phyloP scores from a whole-genome alignment of 2,888 invertebrate species.

The Penaeus monodon region DNA sequence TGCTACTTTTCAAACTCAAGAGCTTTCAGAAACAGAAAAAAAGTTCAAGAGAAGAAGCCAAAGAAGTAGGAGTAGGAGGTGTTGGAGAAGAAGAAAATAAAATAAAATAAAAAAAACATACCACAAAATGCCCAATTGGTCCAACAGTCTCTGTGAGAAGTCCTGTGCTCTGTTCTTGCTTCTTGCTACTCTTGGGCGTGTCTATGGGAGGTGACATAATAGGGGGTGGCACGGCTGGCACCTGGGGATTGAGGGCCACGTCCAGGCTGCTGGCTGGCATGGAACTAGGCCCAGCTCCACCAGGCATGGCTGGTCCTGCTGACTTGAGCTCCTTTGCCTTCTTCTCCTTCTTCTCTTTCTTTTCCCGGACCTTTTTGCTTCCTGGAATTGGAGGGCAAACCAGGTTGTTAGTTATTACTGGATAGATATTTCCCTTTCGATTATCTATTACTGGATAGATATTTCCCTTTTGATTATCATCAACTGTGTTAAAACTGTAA shows the following conservation, averaged over 20 bases:
- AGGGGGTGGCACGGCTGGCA: conserved; percentile 21
- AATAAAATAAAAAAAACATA: conserved; percentile 24
- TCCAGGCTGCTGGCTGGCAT: background rate
- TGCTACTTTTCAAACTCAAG: too few species aligned
- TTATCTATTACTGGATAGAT: too few species aligned
- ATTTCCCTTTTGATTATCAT: too few species aligned
- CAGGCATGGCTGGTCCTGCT: background rate
- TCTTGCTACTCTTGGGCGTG: conserved; percentile 48
- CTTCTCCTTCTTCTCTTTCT: conserved; percentile 58
- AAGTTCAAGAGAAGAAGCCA: too few species aligned
- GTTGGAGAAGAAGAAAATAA: too few species aligned
- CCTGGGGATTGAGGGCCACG: background rate
- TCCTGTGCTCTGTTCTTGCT: conserved; percentile 54
- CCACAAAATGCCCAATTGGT: conserved; percentile 65
- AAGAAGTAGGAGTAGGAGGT: too few species aligned
- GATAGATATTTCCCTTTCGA: too few species aligned
- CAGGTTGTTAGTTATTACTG: background rate
- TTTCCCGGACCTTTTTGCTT: conserved; percentile 47
- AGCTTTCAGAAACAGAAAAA: too few species aligned
- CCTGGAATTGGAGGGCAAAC: conserved; percentile 22
- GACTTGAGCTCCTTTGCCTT: conserved; percentile 27
- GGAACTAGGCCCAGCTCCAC: background rate
- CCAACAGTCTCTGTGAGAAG: conserved; percentile 60
- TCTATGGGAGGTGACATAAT: conserved; percentile 34
- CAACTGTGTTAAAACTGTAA: too few species aligned